Conservation (phyloP, 2,113 vertebrate species). For the Siniperca chuatsi region DNA sequence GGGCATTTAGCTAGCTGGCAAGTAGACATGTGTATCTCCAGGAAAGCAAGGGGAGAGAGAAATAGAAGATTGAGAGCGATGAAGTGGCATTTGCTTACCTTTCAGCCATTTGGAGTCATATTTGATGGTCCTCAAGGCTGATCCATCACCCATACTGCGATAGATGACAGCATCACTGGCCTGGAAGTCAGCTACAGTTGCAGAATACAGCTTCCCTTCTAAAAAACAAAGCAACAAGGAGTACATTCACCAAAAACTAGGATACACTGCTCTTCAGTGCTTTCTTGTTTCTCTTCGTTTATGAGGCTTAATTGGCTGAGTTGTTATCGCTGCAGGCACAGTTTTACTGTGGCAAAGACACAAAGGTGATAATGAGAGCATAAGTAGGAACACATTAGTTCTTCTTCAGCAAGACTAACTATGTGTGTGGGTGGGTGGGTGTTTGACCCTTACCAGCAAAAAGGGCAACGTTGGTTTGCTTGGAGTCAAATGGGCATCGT, state of each 20-base stretch:
- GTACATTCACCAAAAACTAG: slow-evolving; percentile 31
- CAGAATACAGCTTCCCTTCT: slow-evolving; percentile 98
- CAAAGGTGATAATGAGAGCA: slow-evolving; percentile 73
- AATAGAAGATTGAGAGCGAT: slow-evolving; percentile 16
- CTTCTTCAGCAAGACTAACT: slow-evolving; percentile 39
- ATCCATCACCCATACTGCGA: slow-evolving; percentile 98
- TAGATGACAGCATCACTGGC: slow-evolving; percentile 99
- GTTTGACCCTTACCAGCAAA: slow-evolving; percentile 93
- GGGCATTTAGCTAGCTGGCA: slow-evolving; percentile 47
- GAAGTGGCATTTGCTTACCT: slow-evolving; percentile 84
- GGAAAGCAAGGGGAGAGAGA: background rate
- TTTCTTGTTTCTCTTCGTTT: slow-evolving; percentile 51
- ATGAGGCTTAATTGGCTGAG: slow-evolving; percentile 67
- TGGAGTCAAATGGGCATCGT: slow-evolving; percentile 98
- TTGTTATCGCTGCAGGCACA: slow-evolving; percentile 65
- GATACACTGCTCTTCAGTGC: slow-evolving; percentile 9
- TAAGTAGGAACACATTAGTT: slow-evolving; percentile 65
- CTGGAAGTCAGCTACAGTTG: slow-evolving; percentile 98
- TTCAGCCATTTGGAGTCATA: slow-evolving; percentile 99
- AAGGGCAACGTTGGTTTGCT: slow-evolving; percentile 99
- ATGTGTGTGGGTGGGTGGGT: slow-evolving; percentile 39
- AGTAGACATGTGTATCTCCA: slow-evolving; percentile 42
- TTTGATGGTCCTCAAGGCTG: slow-evolving; percentile 97
- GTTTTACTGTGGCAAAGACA: slow-evolving; percentile 67
- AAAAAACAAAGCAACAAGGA: slow-evolving; percentile 45